Percentiles rank a stretch among this genome's conserved stretches.
phyloP scores from a whole-genome alignment of 2,797 vertebrate genomes.

The Typhlichthys eigenmanni region DNA sequence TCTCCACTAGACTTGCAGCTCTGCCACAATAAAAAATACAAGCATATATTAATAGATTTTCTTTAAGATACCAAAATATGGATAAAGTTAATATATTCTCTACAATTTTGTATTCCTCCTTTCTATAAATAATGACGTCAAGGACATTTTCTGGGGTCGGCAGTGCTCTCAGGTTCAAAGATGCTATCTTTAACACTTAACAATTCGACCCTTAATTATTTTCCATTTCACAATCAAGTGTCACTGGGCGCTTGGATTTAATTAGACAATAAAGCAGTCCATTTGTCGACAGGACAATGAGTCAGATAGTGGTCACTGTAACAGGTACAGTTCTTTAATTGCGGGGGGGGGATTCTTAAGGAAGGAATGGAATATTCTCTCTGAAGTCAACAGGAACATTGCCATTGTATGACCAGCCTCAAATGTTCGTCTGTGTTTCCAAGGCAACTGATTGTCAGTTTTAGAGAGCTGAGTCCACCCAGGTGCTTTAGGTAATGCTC shows the following conservation, averaged over 20 bases:
- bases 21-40: conserved; percentile 36
- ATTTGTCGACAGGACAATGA: not conserved
- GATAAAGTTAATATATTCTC: conserved; percentile 8
- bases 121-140: conserved; percentile 19
- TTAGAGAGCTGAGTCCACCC: conserved; percentile 21
- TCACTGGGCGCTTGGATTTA: not conserved
- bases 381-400: conserved; percentile 8
- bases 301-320: conserved; percentile 43
- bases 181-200: conserved; percentile 15
- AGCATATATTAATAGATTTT: conserved; percentile 13
- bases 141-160: conserved; percentile 23
- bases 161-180: conserved; percentile 43
- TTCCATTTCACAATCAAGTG: not conserved
- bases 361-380: conserved; percentile 27
- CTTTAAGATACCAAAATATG: conserved; percentile 9
- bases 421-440: conserved; percentile 5
- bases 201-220: conserved; percentile 19
- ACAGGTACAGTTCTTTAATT: conserved; percentile 14
- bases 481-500: conserved; percentile 14
- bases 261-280: conserved; percentile 24
- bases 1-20: conserved; percentile 18
- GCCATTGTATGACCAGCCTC: conserved; percentile 12
- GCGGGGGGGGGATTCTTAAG: conserved; percentile 18
- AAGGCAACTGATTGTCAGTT: conserved; percentile 18
- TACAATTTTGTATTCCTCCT: conserved; percentile 8